Evolutionary conservation across 2,797 vertebrate genomes (phyloP).

Genomic region (Clamator glandarius): DNA sequence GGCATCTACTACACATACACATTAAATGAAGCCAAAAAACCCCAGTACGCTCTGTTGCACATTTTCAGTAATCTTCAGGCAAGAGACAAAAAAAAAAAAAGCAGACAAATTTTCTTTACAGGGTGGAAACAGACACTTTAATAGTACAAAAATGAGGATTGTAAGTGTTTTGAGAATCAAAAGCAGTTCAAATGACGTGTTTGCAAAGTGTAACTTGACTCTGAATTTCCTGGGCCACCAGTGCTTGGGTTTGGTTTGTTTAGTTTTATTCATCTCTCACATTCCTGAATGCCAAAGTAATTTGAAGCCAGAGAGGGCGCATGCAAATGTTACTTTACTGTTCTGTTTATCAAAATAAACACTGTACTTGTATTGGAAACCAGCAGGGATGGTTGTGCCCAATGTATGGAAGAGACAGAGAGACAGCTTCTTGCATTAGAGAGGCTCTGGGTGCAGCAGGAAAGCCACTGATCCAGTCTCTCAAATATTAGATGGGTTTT

Average conservation of each 20-base stretch:
- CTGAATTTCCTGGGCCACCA: background rate
- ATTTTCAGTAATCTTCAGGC: constrained; percentile 25
- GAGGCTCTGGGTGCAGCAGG: background rate
- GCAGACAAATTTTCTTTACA: background rate
- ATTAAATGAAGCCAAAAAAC: constrained; percentile 5
- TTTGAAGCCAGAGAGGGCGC: background rate
- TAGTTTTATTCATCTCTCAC: background rate
- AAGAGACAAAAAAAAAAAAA: background rate
- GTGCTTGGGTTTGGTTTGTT: background rate
- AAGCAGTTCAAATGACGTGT: background rate
- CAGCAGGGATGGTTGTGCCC: background rate
- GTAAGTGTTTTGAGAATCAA: background rate
- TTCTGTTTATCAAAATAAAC: background rate
- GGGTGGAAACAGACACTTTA: background rate
- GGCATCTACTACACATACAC: background rate
- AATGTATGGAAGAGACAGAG: background rate
- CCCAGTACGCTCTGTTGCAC: background rate
- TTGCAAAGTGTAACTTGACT: background rate
- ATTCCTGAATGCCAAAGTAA: background rate
- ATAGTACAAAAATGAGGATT: background rate
- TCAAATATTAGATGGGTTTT: background rate
- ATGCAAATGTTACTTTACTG: background rate
- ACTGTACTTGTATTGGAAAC: background rate
- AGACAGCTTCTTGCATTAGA: background rate
- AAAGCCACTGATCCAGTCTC: background rate